phyloP scores from a whole-genome alignment of 2,888 invertebrate species.

The Andrena flavipes region DNA sequence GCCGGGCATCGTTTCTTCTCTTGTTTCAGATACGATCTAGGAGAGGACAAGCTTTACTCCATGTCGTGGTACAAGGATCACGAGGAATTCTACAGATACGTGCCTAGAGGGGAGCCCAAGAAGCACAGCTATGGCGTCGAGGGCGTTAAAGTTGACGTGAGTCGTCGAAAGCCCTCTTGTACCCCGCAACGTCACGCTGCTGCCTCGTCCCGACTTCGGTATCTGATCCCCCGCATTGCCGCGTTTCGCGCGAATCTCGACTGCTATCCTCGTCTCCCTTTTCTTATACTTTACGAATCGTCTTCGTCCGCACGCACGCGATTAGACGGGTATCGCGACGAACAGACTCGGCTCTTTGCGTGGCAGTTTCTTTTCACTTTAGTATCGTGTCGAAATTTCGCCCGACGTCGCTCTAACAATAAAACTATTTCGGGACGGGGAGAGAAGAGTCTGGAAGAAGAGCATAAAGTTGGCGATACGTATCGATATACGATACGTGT shows the following conservation, averaged over 20 bases:
- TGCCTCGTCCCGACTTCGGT: constrained; percentile 19
- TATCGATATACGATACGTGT: constrained; percentile 9
- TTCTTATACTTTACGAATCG: not conserved
- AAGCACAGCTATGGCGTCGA: constrained; percentile 82
- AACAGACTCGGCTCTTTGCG: not conserved
- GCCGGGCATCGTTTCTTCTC: constrained; percentile 40
- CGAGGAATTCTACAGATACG: constrained; percentile 85
- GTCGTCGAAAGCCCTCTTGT: constrained; percentile 66
- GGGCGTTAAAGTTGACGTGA: constrained; percentile 84
- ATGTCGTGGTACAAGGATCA: constrained; percentile 86
- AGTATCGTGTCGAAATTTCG: constrained; percentile 31
- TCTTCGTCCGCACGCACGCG: not conserved
- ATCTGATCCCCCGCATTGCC: constrained; percentile 33
- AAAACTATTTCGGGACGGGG: not conserved
- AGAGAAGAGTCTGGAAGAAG: not conserved
- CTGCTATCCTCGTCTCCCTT: not conserved
- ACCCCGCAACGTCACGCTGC: constrained; percentile 22
- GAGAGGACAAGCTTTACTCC: constrained; percentile 84
- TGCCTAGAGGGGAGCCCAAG: constrained; percentile 80
- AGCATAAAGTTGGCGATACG: constrained; percentile 49
- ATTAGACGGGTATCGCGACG: not conserved
- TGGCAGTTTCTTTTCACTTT: constrained; percentile 15
- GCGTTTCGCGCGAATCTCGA: constrained; percentile 13
- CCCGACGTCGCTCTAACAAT: constrained; percentile 47
- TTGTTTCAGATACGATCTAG: constrained; percentile 84